phyloP scores from a whole-genome alignment of 92 coral and sea anemone genomes.

The Heteractis magnifica region DNA sequence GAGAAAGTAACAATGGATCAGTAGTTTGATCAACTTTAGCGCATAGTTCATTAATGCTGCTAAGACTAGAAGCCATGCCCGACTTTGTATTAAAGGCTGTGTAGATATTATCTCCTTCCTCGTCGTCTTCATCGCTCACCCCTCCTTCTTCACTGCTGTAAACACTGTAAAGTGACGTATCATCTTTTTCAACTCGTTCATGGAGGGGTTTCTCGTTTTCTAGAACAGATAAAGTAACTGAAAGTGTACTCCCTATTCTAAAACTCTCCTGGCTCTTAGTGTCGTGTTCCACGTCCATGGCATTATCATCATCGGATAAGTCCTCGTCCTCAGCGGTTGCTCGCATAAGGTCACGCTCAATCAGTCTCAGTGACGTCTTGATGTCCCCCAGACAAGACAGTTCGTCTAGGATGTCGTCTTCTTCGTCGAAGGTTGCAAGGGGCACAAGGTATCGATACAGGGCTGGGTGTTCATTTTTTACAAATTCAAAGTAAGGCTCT shows the following conservation, averaged over 20 bases:
- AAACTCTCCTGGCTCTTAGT: slow-evolving; percentile 29
- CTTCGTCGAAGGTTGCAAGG: slow-evolving; percentile 38
- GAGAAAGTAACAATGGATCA: slow-evolving; percentile 15
- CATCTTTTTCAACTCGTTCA: slow-evolving; percentile 23
- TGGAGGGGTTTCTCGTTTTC: slow-evolving; percentile 19
- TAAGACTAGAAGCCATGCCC: slow-evolving; percentile 18
- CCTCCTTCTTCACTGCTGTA: slow-evolving; percentile 43
- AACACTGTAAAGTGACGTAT: slow-evolving; percentile 19
- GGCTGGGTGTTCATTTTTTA: background rate
- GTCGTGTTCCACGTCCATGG: background rate
- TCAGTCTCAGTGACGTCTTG: slow-evolving; percentile 18
- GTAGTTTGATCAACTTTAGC: slow-evolving; percentile 16
- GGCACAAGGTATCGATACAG: slow-evolving; percentile 16
- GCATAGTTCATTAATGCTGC: slow-evolving; percentile 33
- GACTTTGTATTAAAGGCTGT: slow-evolving; percentile 27
- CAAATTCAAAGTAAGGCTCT: slow-evolving; percentile 21
- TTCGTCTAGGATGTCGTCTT: slow-evolving; percentile 41
- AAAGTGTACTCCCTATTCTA: slow-evolving; percentile 18
- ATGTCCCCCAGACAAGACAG: slow-evolving; percentile 31
- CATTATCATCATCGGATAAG: slow-evolving; percentile 11
- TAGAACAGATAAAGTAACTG: slow-evolving; percentile 16
- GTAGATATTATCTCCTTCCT: slow-evolving; percentile 4
- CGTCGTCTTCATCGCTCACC: slow-evolving; percentile 32
- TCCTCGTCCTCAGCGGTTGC: slow-evolving; percentile 22
- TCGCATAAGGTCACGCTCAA: slow-evolving; percentile 41